Evolutionary conservation across 2,797 vertebrate genomes (phyloP), one percentile per base, ranked within the genome.

Genomic region (Xiphorhynchus erythropygius): DNA sequence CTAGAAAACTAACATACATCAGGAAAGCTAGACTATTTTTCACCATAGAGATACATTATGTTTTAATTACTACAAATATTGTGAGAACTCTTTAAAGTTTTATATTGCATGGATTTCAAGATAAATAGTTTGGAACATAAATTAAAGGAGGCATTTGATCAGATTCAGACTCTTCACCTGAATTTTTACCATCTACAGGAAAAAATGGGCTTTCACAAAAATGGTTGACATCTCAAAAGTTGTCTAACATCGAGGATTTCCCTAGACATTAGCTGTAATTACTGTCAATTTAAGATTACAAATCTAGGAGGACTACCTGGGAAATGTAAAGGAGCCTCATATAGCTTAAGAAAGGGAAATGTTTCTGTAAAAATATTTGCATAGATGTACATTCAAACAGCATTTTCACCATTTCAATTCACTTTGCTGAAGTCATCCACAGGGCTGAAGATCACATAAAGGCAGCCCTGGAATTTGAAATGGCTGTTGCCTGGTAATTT

Each of bases 61-160:
- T 23, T 77, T 56, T 67, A 77, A 68, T 69, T 76, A 55, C 13
- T 64, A 80, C 10, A 5, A 60, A 41, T 60, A 64, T 13, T 14
- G 22, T 53, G 41, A 92, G 68, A 93, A 77, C 18, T 62, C 87
- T 50, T 47, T 27, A 12, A 82, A 62, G 14, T 83, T 92, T 80
- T 71, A 44, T 63, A 78, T 25, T 8, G 5, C 42, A 68, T 78
- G 52, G 57, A 56, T 52, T 89, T 91, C 21, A 62, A 90, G 62
- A 69, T 85, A 83, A 4, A 2, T 62, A 49, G 77, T 85, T 30
- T 83, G 37, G 91, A 92, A 73, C 2, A 50, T 71, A 87, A 93
- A 85, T 84, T 93, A 90, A 90, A 91, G 69, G 46, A 75, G 60
- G 50, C 69, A 91, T 84, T 63, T 96, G 52, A 95, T 94, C 27